A percentile compares a stretch with the other conserved stretches of the same genome.
These are phyloP conservation scores for Crocodylus rhombifer DNA, from an alignment of 2,797 vertebrate genomes.

Conservation along the genomic window DNA sequence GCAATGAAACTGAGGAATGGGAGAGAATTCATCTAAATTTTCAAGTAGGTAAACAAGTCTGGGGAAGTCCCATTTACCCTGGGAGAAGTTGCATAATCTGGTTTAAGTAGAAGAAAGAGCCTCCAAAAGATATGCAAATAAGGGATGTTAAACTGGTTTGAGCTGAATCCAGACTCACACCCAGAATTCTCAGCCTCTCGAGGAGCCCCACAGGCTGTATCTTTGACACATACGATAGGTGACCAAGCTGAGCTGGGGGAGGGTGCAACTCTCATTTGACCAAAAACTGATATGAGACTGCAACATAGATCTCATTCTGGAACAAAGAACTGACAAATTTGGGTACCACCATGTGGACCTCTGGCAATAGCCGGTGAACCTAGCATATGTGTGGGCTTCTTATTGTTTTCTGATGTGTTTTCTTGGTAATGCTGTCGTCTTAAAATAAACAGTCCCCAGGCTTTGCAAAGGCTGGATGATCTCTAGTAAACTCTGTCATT, in stretches of 20 bases:
- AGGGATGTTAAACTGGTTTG: too few species aligned
- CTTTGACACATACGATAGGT: too few species aligned
- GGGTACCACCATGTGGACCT: too few species aligned
- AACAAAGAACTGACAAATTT: background rate
- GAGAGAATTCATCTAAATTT: background rate
- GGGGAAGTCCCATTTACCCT: background rate
- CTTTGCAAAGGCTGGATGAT: background rate
- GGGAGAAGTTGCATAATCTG: fast-evolving
- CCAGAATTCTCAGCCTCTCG: too few species aligned
- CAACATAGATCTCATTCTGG: background rate
- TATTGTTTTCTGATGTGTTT: too few species aligned
- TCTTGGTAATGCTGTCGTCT: too few species aligned
- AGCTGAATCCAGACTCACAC: too few species aligned
- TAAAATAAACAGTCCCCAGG: background rate
- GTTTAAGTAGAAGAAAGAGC: background rate
- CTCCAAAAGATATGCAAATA: too few species aligned
- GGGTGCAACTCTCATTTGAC: background rate
- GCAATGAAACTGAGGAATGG: background rate
- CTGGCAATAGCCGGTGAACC: too few species aligned
- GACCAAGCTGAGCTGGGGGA: background rate
- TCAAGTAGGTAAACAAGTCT: background rate
- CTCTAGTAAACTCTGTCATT: fast-evolving
- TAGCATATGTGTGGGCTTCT: too few species aligned
- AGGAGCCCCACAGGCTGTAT: too few species aligned
- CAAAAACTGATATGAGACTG: background rate